phyloP scores from a whole-genome alignment of 2,888 invertebrate species.

The Elegia similella region DNA sequence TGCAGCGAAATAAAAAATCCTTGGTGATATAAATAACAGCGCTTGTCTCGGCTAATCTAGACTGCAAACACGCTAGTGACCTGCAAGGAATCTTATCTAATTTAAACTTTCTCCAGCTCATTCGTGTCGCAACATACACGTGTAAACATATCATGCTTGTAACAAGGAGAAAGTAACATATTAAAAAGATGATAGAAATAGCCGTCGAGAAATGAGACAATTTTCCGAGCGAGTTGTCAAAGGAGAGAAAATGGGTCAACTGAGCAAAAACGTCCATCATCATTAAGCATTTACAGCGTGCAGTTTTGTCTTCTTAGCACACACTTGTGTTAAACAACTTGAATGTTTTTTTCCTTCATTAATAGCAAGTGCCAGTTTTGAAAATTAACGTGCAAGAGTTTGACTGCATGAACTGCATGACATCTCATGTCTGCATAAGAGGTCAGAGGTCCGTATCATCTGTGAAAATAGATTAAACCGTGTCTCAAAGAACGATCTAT shows the following conservation, averaged over 20 bases:
- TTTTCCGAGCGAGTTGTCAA: constrained; percentile 8
- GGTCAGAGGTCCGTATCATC: too few relatives aligned
- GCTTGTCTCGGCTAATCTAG: neutral
- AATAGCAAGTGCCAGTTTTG: too few relatives aligned
- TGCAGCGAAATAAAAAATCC: neutral
- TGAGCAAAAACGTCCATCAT: neutral
- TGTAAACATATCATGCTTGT: constrained; percentile 1
- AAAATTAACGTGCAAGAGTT: too few relatives aligned
- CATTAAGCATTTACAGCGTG: neutral
- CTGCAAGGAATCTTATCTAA: constrained; percentile 6
- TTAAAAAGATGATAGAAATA: neutral
- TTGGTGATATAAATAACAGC: neutral
- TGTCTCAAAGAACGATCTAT: too few relatives aligned
- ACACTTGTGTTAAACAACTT: too few relatives aligned
- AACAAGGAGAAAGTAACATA: constrained; percentile 6
- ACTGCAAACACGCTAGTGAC: constrained; percentile 5
- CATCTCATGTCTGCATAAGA: too few relatives aligned
- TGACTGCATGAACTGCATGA: too few relatives aligned
- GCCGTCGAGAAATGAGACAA: neutral
- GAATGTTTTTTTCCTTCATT: too few relatives aligned
- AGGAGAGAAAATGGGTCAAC: constrained; percentile 1
- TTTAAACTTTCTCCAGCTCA: constrained; percentile 1
- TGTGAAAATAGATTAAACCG: too few relatives aligned
- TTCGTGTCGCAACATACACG: constrained; percentile 2
- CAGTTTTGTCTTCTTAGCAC: neutral